phyloP scores from a whole-genome alignment of 2,113 vertebrate genomes.

The Gymnogyps californianus region DNA sequence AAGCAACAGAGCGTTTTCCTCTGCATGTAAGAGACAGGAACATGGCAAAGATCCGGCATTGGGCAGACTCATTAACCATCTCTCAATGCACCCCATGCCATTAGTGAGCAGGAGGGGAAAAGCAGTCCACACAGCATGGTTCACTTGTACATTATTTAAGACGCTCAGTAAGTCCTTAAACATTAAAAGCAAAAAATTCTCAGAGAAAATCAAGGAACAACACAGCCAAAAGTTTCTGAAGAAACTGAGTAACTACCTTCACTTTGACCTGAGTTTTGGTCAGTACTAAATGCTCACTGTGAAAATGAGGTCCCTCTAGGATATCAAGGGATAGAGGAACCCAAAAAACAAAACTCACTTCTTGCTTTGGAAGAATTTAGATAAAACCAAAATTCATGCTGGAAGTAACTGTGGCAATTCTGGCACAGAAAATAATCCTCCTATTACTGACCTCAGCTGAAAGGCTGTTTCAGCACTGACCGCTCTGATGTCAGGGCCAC shows the following conservation, averaged over 20 bases:
- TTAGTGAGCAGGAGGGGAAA: background rate
- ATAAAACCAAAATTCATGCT: background rate
- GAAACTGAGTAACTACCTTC: background rate
- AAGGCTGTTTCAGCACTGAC: background rate
- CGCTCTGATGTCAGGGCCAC: background rate
- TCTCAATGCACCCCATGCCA: background rate
- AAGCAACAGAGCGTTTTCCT: background rate
- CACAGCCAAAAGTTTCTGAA: background rate
- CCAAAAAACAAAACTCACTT: background rate
- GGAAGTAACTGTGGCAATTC: background rate
- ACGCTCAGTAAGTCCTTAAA: background rate
- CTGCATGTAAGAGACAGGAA: background rate
- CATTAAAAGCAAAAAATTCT: background rate
- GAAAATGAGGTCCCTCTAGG: background rate
- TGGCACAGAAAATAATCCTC: background rate
- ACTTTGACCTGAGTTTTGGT: background rate
- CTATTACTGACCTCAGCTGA: background rate
- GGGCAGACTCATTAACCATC: background rate
- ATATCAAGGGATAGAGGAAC: background rate
- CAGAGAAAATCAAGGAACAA: background rate
- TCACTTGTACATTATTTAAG: background rate
- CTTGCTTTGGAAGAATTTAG: background rate
- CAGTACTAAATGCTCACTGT: background rate
- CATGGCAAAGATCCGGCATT: accelerated
- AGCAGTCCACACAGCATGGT: background rate